A percentile compares a stretch with the other conserved stretches of the same genome.
Evolutionary conservation across 2,797 vertebrate genomes (phyloP).

Genomic region (Vespertilio murinus): DNA sequence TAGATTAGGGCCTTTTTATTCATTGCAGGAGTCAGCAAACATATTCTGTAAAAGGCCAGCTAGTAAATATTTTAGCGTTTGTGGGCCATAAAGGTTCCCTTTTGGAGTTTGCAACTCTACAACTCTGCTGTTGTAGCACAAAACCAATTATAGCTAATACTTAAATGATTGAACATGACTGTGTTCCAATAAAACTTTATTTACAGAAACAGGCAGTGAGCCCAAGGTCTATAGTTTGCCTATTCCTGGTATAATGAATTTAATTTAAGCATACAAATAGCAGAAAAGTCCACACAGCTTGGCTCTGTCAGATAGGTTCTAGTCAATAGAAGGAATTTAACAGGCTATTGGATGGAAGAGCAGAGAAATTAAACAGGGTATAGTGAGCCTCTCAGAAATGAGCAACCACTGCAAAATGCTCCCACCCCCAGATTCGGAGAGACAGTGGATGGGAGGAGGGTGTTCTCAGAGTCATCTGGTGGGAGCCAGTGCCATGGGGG

Average conservation of each 20-base stretch:
- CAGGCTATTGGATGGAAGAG: background rate
- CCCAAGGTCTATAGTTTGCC: background rate
- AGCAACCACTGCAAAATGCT: background rate
- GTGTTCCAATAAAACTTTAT: background rate
- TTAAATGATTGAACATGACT: background rate
- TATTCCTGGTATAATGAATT: background rate
- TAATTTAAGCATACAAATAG: background rate
- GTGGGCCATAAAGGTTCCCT: background rate
- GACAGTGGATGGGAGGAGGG: background rate
- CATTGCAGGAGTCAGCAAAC: background rate
- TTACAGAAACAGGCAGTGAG: background rate
- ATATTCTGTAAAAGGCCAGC: background rate
- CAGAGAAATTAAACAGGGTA: background rate
- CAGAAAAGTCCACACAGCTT: background rate
- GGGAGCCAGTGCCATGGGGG: background rate
- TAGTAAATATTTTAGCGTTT: slow-evolving; percentile 34
- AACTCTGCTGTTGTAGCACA: background rate
- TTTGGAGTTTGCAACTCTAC: background rate
- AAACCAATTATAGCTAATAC: background rate
- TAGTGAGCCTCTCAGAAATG: background rate
- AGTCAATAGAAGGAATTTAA: background rate
- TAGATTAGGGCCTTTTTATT: background rate
- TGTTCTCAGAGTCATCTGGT: background rate
- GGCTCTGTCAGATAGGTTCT: background rate
- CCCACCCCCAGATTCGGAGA: background rate